Percentiles rank a stretch among this genome's conserved stretches.
Conservation (phyloP, 1,140 invertebrate species). For the Drosophila ercepeae region DNA sequence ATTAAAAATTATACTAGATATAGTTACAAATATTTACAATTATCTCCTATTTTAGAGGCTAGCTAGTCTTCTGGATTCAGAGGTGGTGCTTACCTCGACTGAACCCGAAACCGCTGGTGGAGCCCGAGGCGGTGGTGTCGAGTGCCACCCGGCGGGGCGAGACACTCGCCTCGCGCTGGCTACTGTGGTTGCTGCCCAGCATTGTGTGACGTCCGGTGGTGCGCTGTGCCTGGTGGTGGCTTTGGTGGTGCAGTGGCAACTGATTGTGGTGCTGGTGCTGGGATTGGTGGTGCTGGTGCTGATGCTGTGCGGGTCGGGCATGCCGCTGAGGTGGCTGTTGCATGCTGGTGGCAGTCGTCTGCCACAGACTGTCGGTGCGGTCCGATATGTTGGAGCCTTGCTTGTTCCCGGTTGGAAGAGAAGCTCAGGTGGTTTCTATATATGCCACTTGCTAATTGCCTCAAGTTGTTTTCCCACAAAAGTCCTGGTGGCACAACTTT, state of each 20-base stretch:
- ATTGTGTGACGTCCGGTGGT: slow-evolving; percentile 50
- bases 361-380: slow-evolving; percentile 79
- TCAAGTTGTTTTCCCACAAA: slow-evolving; percentile 34
- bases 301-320: slow-evolving; percentile 55
- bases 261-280: slow-evolving; percentile 41
- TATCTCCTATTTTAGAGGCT: too few species aligned
- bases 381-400: slow-evolving; percentile 76
- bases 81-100: slow-evolving; percentile 73
- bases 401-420: not conserved
- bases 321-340: slow-evolving; percentile 49
- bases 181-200: slow-evolving; percentile 74
- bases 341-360: slow-evolving; percentile 75
- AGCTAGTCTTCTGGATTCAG: not conserved
- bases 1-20: too few species aligned
- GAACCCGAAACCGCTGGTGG: slow-evolving; percentile 72
- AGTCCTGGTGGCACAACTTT: slow-evolving; percentile 4
- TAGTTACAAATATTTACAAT: too few species aligned
- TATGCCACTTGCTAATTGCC: slow-evolving; percentile 49
- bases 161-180: slow-evolving; percentile 67
- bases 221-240: slow-evolving; percentile 43
- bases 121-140: slow-evolving; percentile 76
- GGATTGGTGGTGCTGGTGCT: slow-evolving; percentile 27
- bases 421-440: slow-evolving; percentile 9
- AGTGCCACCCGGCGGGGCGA: slow-evolving; percentile 65
- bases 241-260: slow-evolving; percentile 38